Base-by-base conservation (phyloP, 2,113 vertebrate species). In the Caloenas nicobarica region DNA sequence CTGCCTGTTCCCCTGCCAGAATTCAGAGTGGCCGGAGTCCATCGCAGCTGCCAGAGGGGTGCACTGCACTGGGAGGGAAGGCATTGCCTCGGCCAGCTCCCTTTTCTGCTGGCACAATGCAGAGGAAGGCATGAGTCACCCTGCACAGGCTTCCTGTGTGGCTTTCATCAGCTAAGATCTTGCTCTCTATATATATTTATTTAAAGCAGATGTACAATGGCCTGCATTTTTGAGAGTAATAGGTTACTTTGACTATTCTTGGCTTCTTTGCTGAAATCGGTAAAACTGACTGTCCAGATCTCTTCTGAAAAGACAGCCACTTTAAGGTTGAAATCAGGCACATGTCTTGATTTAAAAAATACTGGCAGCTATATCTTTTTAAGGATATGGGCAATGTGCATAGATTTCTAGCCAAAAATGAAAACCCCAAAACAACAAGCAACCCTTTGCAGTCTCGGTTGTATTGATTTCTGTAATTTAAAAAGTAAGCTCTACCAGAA, bases 21-120 rank as follows among this genome's bases (percentile, higher is more conserved):
- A 73, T 81, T 46, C 1, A 1, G 69, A 72, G 88, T 86, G 90
- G 82, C 82, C 88, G 9, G 90, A 84, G 64, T 40, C 92, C 82
- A 81, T 57, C 0, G 13, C 89, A 96, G 95, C 86, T 96, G 93
- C 89, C 89, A 81, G 73, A 87, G 69, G 74, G 84, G 78, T 57
- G 73, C 50, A 76, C 36, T 80, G 74, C 82, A 23, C 44, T 61
- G 70, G 81, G 61, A 65, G 60, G 84, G 82, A 56, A 64, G 53
- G 42, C 81, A 48, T 64, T 69, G 69, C 91, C 57, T 71, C 33
- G 61, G 89, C 53, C 66, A 78, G 23, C 69, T 88, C 77, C 0
- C 3, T 60, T 61, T 88, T 81, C 69, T 93, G 88, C 81, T 88
- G 89, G 79, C 79, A 31, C 31, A 70, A 34, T 72, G 94, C 81